Evolutionary conservation across 2,888 invertebrate genomes (phyloP).

Genomic region (Himalopsyche kuldschensis): DNA sequence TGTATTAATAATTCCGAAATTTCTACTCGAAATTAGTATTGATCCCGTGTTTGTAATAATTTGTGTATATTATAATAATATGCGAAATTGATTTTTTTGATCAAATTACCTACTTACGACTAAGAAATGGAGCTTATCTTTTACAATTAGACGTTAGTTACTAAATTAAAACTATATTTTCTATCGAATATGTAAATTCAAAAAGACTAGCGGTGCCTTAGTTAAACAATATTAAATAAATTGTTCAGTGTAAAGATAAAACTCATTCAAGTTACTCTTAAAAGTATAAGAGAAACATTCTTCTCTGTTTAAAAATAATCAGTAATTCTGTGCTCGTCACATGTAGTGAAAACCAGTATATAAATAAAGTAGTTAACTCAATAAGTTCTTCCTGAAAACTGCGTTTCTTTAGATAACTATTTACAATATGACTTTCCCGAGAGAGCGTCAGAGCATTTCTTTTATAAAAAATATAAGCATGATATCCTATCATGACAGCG

Average conservation of each 20-base stretch:
- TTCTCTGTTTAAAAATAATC: no score
- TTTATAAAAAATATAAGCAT: neutral
- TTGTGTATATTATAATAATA: conserved; percentile 20
- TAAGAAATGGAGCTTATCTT: conserved; percentile 1
- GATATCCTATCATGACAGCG: neutral
- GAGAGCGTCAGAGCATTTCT: neutral
- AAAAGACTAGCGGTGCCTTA: neutral
- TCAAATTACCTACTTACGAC: neutral
- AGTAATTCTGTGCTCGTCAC: no score
- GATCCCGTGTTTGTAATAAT: conserved; percentile 37
- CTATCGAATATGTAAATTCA: neutral
- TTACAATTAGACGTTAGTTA: neutral
- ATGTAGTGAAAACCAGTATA: no score
- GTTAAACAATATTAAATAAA: neutral
- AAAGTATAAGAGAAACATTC: no score
- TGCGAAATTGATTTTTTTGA: neutral
- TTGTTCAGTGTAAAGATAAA: no score
- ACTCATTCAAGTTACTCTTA: no score
- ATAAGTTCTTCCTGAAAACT: no score
- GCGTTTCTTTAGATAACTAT: neutral
- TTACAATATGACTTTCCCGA: neutral
- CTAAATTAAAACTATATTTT: neutral
- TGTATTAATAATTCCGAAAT: conserved; percentile 26
- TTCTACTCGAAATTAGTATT: conserved; percentile 24
- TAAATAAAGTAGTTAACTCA: no score